Evolutionary conservation across 2,888 invertebrate species (phyloP).

Genomic region (Scaptodrosophila latifasciaeformis): DNA sequence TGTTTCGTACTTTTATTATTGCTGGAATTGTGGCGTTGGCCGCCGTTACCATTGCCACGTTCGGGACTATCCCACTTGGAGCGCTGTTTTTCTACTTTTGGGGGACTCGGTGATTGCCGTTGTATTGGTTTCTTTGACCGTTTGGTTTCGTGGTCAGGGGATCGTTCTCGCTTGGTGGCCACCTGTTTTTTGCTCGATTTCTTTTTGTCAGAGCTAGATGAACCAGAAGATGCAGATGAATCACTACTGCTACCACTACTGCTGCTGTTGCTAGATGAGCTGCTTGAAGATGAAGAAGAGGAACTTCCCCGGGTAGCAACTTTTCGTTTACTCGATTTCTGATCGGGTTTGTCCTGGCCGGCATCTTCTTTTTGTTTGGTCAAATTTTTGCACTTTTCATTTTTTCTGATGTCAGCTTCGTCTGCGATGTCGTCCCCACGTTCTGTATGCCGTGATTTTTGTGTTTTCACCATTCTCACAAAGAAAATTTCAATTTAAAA

Average conservation of each 20-base stretch:
- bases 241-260: constrained; percentile 19
- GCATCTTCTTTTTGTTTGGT: constrained; percentile 12
- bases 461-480: constrained; percentile 26
- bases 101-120: constrained; percentile 1
- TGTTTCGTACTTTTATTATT: constrained; percentile 20
- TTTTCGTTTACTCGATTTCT: constrained; percentile 15
- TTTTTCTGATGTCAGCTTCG: constrained; percentile 10
- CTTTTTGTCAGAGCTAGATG: constrained; percentile 19
- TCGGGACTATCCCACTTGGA: constrained; percentile 71
- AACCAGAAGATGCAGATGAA: constrained; percentile 31
- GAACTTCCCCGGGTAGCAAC: constrained; percentile 13
- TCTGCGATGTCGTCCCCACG: constrained; percentile 10
- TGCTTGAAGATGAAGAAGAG: constrained; percentile 13
- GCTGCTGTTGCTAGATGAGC: constrained; percentile 24
- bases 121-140: constrained; percentile 8
- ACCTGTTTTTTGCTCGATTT: constrained; percentile 1
- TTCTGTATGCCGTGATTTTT: constrained; percentile 17
- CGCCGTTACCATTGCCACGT: constrained; percentile 17
- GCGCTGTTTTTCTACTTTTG: constrained; percentile 41
- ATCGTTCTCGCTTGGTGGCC: constrained; percentile 3
- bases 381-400: constrained; percentile 8
- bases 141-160: background rate
- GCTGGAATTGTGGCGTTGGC: constrained; percentile 19
- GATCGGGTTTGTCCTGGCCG: constrained; percentile 10
- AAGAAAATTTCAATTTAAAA: too few species aligned